Conservation (phyloP, 2,888 invertebrate genomes). For the Eupithecia dodoneata region DNA sequence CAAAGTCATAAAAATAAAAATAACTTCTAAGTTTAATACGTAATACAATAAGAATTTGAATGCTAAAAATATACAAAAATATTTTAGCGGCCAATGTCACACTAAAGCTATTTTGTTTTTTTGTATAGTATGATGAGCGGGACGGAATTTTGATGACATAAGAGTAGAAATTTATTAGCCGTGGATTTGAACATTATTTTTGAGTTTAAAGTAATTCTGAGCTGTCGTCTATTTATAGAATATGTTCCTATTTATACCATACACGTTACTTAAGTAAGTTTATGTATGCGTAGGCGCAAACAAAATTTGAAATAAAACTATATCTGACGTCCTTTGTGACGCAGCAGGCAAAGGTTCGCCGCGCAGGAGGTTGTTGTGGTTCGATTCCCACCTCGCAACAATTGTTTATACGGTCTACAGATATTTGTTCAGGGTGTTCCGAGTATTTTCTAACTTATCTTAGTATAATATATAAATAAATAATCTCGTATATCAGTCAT, state of each 20-base stretch:
- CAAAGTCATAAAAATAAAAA: not conserved
- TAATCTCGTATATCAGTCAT: too few species aligned
- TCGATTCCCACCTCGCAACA: too few species aligned
- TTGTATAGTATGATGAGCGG: not conserved
- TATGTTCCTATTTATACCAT: not conserved
- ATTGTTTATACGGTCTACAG: too few species aligned
- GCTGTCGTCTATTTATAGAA: not conserved
- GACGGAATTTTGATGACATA: not conserved
- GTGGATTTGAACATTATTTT: not conserved
- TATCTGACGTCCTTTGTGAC: too few species aligned
- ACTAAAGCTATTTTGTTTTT: not conserved
- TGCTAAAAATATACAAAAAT: not conserved
- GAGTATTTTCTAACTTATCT: too few species aligned
- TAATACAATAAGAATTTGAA: not conserved
- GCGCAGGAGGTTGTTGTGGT: too few species aligned
- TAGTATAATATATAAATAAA: too few species aligned
- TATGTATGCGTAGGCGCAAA: too few species aligned
- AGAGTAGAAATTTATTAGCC: not conserved
- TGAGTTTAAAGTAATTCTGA: not conserved
- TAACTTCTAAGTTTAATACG: not conserved
- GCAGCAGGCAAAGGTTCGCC: too few species aligned
- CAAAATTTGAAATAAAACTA: too few species aligned
- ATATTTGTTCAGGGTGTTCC: too few species aligned
- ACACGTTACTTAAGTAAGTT: too few species aligned
- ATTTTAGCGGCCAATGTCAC: constrained; percentile 10